Conservation (phyloP, 2,888 invertebrate species). For the Tipula lateralis region DNA sequence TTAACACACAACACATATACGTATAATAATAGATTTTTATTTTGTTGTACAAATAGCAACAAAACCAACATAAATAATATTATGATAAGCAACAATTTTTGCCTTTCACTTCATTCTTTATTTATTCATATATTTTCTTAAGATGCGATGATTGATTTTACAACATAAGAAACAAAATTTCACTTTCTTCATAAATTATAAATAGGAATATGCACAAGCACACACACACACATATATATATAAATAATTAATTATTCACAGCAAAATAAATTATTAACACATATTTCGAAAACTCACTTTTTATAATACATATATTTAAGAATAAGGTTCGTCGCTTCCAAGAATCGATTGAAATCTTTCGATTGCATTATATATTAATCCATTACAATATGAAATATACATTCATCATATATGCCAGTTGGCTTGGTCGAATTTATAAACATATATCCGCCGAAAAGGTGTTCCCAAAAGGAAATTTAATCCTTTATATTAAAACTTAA, state of each 20-base stretch:
- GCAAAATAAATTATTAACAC: background rate
- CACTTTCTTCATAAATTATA: constrained; percentile 24
- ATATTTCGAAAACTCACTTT: background rate
- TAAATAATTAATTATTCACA: background rate
- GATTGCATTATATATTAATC: background rate
- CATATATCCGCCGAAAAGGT: background rate
- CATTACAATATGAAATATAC: background rate
- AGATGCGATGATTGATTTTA: background rate
- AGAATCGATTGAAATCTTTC: constrained; percentile 1
- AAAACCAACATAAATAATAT: background rate
- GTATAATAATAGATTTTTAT: background rate
- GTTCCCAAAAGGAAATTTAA: constrained; percentile 7
- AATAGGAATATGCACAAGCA: background rate
- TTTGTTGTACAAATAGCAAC: background rate
- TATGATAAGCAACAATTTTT: background rate
- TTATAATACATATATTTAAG: background rate
- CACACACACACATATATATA: too few species aligned
- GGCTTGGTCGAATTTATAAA: background rate
- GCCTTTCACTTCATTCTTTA: constrained; percentile 7
- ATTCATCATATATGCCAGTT: constrained; percentile 13
- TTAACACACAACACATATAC: background rate
- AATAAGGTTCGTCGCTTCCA: background rate
- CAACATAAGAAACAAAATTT: background rate
- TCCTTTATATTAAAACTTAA: background rate
- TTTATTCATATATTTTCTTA: background rate